phyloP scores from a whole-genome alignment of 2,888 invertebrate species.

The Drosophila melanosoma region DNA sequence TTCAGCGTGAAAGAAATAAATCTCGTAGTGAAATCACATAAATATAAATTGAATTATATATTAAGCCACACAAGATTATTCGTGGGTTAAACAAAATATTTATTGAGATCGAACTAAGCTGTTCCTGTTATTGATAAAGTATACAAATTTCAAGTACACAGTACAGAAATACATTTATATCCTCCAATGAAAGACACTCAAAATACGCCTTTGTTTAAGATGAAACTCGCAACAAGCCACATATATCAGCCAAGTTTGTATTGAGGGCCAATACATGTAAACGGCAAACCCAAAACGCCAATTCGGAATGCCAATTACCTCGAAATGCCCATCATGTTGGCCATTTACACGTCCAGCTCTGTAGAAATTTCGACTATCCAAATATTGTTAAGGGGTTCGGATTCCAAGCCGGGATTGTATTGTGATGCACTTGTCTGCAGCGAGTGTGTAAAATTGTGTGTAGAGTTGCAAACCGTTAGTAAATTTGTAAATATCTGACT shows the following conservation, averaged over 20 bases:
- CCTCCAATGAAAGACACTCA: background rate
- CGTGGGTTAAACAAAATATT: slow-evolving; percentile 22
- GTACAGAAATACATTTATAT: background rate
- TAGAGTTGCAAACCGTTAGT: slow-evolving; percentile 5
- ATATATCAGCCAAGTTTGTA: slow-evolving; percentile 2
- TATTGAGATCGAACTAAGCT: slow-evolving; percentile 17
- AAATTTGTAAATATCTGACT: slow-evolving; percentile 57
- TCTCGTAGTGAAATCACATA: slow-evolving; percentile 38
- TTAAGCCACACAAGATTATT: slow-evolving; percentile 18
- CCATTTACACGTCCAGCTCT: slow-evolving; percentile 49
- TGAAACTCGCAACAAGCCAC: background rate
- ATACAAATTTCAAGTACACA: background rate
- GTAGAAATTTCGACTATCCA: slow-evolving; percentile 7
- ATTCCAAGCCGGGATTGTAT: slow-evolving; percentile 6
- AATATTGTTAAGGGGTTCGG: slow-evolving; percentile 9
- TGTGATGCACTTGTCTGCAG: background rate
- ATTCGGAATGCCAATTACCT: slow-evolving; percentile 68
- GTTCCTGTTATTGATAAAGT: background rate
- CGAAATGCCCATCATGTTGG: slow-evolving; percentile 60
- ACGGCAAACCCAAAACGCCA: slow-evolving; percentile 20
- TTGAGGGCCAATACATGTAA: background rate
- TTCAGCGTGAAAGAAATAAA: slow-evolving; percentile 64
- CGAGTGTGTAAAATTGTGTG: background rate
- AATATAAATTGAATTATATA: slow-evolving; percentile 50
- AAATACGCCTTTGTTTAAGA: background rate